Evolutionary conservation across 2,113 vertebrate species (phyloP), one percentile per base, ranked within the genome.

Genomic region (Gila orcuttii): DNA sequence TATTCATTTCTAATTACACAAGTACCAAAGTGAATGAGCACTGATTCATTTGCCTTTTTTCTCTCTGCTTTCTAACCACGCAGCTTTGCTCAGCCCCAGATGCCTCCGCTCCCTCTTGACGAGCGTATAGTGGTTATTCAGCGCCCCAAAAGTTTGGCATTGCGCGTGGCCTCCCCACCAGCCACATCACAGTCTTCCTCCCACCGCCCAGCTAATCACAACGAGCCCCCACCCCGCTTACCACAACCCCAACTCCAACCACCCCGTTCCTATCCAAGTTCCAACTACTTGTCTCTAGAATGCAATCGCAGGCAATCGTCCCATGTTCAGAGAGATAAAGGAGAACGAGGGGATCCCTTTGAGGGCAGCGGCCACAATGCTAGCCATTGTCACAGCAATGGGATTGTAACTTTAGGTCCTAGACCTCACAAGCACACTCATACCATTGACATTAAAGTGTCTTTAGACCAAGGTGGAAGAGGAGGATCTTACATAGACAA

Each of bases 81-180:
- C 91, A 95, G 94, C 91, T 92, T 89, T 87, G 88, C 92, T 90
- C 93, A 90, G 91, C 93, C 92, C 94, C 96, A 95, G 94, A 97
- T 96, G 96, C 96, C 96, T 95, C 96, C 95, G 69, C 95, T 96
- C 88, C 96, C 94, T 87, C 95, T 97, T 88, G 96, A 97, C 94
- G 96, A 96, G 93, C 96, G 96, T 79, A 95, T 96, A 90, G 94
- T 95, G 89, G 94, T 96, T 84, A 92, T 96, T 90, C 96, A 96
- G 91, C 93, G 93, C 88, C 95, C 95, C 75, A 95, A 95, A 91
- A 93, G 93, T 55, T 78, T 95, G 90, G 82, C 90, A 85, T 89
- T 95, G 79, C 93, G 91, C 11, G 93, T 94, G 86, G 89, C 91
- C 47, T 94, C 94, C 62, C 94, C 94, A 17, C 93, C 95, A 85